A percentile compares a stretch with the other conserved stretches of the same genome.
These are phyloP conservation scores for Naso thynnoides DNA, from an alignment of 2,797 vertebrate species.

Conservation along the genomic window DNA sequence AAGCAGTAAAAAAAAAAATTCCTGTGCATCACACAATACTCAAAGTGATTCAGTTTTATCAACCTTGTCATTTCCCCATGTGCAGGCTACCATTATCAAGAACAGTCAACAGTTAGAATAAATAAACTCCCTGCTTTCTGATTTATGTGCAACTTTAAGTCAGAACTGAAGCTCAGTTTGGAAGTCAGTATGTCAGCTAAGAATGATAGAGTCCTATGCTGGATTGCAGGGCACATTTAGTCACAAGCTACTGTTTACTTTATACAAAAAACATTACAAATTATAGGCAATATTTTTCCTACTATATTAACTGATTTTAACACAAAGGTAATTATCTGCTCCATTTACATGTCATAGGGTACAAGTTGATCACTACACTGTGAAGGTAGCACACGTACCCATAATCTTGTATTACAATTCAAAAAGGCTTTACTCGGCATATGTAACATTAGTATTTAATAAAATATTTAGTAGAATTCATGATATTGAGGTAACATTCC, in stretches of 20 bases:
- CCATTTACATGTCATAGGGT: slow-evolving; percentile 60
- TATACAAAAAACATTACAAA: slow-evolving; percentile 42
- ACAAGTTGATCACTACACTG: slow-evolving; percentile 48
- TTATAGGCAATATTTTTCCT: slow-evolving; percentile 64
- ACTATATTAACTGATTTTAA: slow-evolving; percentile 34
- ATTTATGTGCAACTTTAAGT: slow-evolving; percentile 22
- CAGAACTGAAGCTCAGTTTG: slow-evolving; percentile 4
- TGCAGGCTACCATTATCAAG: neutral
- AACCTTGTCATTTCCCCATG: too few relatives aligned
- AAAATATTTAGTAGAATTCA: slow-evolving; percentile 37
- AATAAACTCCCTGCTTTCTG: neutral
- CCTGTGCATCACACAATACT: neutral
- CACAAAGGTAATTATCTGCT: slow-evolving; percentile 48
- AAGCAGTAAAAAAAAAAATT: neutral
- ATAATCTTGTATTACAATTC: slow-evolving; percentile 41
- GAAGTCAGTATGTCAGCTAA: neutral
- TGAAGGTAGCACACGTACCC: slow-evolving; percentile 46
- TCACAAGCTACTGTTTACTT: slow-evolving; percentile 40
- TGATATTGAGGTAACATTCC: slow-evolving; percentile 41
- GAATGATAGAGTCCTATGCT: neutral
- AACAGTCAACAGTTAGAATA: neutral
- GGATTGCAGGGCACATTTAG: slow-evolving; percentile 17
- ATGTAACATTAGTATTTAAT: slow-evolving; percentile 54
- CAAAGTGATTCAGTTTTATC: too few relatives aligned
- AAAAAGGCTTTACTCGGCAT: slow-evolving; percentile 69